Base-by-base conservation (phyloP, 2,888 invertebrate species). In the Meandrusa payeni region DNA sequence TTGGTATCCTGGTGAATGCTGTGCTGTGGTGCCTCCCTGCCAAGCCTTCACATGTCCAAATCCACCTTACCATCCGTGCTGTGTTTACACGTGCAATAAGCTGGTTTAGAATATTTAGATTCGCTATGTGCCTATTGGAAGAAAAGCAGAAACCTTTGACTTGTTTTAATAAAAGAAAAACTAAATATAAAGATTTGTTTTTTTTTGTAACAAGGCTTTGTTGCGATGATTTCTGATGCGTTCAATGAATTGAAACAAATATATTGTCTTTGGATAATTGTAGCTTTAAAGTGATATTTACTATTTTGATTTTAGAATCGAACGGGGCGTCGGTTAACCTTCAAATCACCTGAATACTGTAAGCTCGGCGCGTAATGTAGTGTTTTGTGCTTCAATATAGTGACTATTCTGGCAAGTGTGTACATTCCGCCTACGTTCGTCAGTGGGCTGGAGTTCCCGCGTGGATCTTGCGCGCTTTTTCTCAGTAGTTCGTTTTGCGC, bases 1-100 rank as follows among this genome's bases (percentile, higher is more conserved):
- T 1, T 81, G 81, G 79, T 88, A 76, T 48, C 88, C 87, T 1
- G 88, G 88, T 36, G 85, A 86, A 27, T 82, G 82, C 50, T 62
- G 64, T 28, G 80, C 85, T 1, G 51, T 44, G 2, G 80, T 82
- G 2, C 75, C 82, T 1, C 81, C 85, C 1, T 86, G 86, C 58
- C 83, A 83, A 49, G 75, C 77, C n/a, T 82, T 79, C 58, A 78
- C 77, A 0, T 85, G 81, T 49, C 87, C 86, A 12, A 85, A 76
- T 51, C 86, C 87, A 0, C 83, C 86, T 0, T 82, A 67, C 62
- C 86, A 86, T 42, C 85, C 86, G 1, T 83, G 81, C 54, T 85
- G 83, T 50, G 75, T 66, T 45, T 64, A 76, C 50, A 83, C 85
- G 1, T 82, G 82, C 50, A 86, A 87, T 50, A 85, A 78, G 54